phyloP scores from a whole-genome alignment of 2,797 vertebrate species.

The Aselliscus stoliczkanus region DNA sequence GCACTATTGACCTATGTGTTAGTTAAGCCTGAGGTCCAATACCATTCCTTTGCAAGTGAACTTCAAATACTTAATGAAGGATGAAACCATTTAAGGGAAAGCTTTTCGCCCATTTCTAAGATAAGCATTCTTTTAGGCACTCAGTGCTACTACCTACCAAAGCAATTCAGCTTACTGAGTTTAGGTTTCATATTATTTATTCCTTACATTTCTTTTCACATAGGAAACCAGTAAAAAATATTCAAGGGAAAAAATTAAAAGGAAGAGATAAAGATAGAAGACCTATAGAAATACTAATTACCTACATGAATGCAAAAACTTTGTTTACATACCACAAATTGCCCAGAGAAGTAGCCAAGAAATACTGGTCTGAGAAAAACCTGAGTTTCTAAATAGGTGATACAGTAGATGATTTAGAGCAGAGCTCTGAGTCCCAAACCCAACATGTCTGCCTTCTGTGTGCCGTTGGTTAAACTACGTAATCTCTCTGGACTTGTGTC shows the following conservation, averaged over 20 bases:
- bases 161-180: background rate
- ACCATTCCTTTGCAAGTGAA: background rate
- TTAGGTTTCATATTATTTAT: background rate
- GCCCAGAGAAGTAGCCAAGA: background rate
- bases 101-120: background rate
- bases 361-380: background rate
- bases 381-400: background rate
- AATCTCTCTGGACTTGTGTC: background rate
- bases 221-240: background rate
- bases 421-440: background rate
- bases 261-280: background rate
- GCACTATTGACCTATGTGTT: background rate
- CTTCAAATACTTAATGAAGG: background rate
- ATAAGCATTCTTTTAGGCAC: background rate
- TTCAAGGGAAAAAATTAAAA: background rate
- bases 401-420: background rate
- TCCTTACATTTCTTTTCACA: background rate
- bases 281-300: background rate
- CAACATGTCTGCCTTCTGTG: background rate
- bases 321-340: background rate
- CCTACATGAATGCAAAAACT: background rate
- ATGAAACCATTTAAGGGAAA: background rate
- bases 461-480: background rate
- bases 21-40: background rate
- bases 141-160: background rate